Percentiles rank a stretch among this genome's conserved stretches.
Conservation (phyloP, 1,140 invertebrate genomes). For the Bombyx mandarina region DNA sequence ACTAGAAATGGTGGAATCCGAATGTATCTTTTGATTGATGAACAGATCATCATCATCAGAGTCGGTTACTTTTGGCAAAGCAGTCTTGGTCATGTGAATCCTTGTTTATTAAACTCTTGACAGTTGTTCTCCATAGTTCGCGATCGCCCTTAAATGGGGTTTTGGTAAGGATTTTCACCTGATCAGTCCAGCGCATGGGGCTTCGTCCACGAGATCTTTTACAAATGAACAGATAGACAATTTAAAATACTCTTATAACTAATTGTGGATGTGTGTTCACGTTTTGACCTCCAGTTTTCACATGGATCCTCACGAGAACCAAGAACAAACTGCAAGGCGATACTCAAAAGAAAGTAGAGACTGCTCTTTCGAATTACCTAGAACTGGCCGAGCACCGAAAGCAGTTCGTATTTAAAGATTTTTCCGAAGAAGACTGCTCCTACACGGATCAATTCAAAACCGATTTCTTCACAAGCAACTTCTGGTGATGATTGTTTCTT, state of each 20-base stretch:
- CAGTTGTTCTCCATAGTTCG: no score
- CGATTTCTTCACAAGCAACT: constrained; percentile 56
- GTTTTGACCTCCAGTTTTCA: constrained; percentile 36
- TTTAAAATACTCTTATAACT: neutral
- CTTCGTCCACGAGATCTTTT: no score
- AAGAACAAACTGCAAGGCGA: constrained; percentile 47
- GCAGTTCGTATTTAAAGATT: constrained; percentile 51
- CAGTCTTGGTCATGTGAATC: no score
- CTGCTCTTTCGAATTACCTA: constrained; percentile 40
- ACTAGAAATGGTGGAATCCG: no score
- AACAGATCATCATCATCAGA: no score
- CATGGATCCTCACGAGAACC: constrained; percentile 48
- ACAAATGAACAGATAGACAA: no score
- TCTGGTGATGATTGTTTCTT: constrained; percentile 33
- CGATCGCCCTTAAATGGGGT: no score
- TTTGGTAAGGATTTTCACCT: no score
- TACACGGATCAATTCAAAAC: constrained; percentile 39
- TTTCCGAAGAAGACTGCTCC: constrained; percentile 37
- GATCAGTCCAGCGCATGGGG: no score
- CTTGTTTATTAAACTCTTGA: no score
- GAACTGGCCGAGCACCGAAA: constrained; percentile 47
- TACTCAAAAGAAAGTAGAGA: constrained; percentile 39
- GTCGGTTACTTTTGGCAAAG: no score
- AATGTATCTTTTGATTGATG: no score
- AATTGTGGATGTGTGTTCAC: constrained; percentile 13